phyloP scores from a whole-genome alignment of 1,140 invertebrate species.

The Drosophila eugracilis region DNA sequence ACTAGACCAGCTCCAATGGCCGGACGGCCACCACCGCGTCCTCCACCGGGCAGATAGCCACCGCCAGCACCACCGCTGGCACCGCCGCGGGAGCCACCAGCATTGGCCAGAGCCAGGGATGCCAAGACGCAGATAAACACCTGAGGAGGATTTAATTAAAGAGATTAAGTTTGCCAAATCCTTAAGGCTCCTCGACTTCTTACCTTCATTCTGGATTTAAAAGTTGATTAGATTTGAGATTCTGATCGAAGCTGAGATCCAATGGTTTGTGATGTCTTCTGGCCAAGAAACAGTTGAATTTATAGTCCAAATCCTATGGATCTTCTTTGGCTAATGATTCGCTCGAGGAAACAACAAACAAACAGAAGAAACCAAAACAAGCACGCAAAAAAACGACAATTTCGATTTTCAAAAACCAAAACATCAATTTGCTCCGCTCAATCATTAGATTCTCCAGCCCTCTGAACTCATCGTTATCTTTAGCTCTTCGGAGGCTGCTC shows the following conservation, averaged over 20 bases:
- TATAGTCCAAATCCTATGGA: slow-evolving; percentile 56
- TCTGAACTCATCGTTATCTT: slow-evolving; percentile 57
- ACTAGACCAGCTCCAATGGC: slow-evolving; percentile 56
- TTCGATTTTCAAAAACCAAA: slow-evolving; percentile 28
- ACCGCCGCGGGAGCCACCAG: slow-evolving; percentile 64
- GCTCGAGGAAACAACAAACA: slow-evolving; percentile 12
- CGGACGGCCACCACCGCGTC: slow-evolving; percentile 49
- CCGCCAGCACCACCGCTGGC: slow-evolving; percentile 56
- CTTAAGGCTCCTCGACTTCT: background rate
- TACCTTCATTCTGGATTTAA: slow-evolving; percentile 59
- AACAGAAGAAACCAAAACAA: background rate
- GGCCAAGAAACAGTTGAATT: slow-evolving; percentile 46
- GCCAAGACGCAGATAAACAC: slow-evolving; percentile 69
- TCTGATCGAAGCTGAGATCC: slow-evolving; percentile 52
- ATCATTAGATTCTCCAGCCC: slow-evolving; percentile 62
- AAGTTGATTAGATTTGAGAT: slow-evolving; percentile 14
- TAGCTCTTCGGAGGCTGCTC: slow-evolving; percentile 14
- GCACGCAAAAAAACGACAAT: slow-evolving; percentile 22
- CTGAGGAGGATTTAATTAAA: slow-evolving; percentile 4
- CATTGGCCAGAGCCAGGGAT: slow-evolving; percentile 61
- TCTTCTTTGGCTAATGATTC: slow-evolving; percentile 60
- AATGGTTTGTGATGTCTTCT: slow-evolving; percentile 64
- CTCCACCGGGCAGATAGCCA: slow-evolving; percentile 50
- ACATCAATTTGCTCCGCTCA: slow-evolving; percentile 44
- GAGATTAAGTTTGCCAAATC: background rate